Percentiles rank a stretch among this genome's conserved stretches.
phyloP scores from a whole-genome alignment of 2,888 invertebrate genomes.

The Cryptops parisi region DNA sequence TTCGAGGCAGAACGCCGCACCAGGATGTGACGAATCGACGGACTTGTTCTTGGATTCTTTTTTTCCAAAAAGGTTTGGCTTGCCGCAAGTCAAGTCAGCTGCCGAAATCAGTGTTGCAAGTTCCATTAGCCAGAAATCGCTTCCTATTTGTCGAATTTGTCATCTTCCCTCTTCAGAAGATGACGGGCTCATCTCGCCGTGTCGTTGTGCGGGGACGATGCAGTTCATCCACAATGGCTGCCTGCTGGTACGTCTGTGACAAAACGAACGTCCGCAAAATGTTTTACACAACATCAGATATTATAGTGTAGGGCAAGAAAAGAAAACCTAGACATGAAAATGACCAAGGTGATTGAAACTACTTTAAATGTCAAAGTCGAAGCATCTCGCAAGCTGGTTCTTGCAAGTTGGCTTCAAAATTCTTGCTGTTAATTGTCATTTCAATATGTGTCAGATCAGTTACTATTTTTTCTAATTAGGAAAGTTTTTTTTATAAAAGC shows the following conservation, averaged over 20 bases:
- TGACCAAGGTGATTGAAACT: not conserved
- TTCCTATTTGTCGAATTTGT: slow-evolving; percentile 39
- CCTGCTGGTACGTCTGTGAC: slow-evolving; percentile 31
- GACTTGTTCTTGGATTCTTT: slow-evolving; percentile 11
- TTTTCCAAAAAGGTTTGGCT: slow-evolving; percentile 8
- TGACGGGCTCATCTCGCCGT: slow-evolving; percentile 37
- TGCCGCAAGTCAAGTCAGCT: slow-evolving; percentile 13
- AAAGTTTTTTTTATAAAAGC: too few relatives aligned
- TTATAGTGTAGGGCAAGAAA: not conserved
- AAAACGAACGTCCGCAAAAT: not conserved
- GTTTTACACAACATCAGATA: not conserved
- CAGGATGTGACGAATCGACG: not conserved
- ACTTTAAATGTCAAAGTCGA: too few relatives aligned
- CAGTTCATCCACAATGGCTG: slow-evolving; percentile 39
- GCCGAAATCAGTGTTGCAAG: slow-evolving; percentile 13
- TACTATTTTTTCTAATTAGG: too few relatives aligned
- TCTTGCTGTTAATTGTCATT: too few relatives aligned
- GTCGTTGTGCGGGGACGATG: slow-evolving; percentile 39
- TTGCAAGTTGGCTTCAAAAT: too few relatives aligned
- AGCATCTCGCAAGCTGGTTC: too few relatives aligned
- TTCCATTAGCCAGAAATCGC: slow-evolving; percentile 14
- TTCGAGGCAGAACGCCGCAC: not conserved
- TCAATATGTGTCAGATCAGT: too few relatives aligned
- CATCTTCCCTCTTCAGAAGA: slow-evolving; percentile 30
- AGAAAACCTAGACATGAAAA: not conserved